These are phyloP conservation scores for Dissostichus mawsoni DNA, from an alignment of 2,113 vertebrate genomes.

Conservation along the genomic window DNA sequence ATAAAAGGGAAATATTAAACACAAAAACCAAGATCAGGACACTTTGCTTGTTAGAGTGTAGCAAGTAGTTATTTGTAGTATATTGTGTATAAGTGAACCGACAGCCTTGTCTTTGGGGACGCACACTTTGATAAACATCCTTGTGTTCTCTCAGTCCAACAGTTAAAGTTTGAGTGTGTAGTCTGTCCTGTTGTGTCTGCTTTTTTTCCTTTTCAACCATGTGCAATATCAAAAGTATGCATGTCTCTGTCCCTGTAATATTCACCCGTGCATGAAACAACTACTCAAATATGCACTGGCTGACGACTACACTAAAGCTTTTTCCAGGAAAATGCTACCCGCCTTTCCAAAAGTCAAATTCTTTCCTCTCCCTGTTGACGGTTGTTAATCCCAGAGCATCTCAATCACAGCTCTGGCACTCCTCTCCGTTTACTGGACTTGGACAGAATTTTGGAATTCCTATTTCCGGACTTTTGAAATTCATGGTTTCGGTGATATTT, in stretches of 20 bases:
- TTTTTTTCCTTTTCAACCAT: background rate
- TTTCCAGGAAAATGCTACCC: constrained; percentile 61
- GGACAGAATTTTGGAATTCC: constrained; percentile 24
- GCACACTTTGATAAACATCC: constrained; percentile 11
- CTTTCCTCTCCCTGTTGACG: constrained; percentile 41
- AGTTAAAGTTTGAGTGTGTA: background rate
- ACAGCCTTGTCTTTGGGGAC: too few species aligned
- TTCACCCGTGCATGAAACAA: constrained; percentile 12
- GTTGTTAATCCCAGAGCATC: constrained; percentile 45
- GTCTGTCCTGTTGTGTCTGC: constrained; percentile 12
- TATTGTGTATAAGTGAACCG: too few species aligned
- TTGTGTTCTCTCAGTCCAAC: background rate
- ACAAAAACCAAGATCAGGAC: too few species aligned
- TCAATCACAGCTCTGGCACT: constrained; percentile 30
- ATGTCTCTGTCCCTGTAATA: background rate
- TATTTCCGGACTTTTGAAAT: background rate
- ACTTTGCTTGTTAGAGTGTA: too few species aligned
- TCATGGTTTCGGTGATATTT: background rate
- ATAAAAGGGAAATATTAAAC: too few species aligned
- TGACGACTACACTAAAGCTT: background rate
- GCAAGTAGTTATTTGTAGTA: too few species aligned
- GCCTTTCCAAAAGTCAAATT: constrained; percentile 48
- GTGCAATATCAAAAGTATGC: background rate
- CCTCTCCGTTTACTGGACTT: background rate
- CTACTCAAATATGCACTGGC: constrained; percentile 39